Base-by-base conservation (phyloP, 2,888 invertebrate genomes). In the Boloria selene region DNA sequence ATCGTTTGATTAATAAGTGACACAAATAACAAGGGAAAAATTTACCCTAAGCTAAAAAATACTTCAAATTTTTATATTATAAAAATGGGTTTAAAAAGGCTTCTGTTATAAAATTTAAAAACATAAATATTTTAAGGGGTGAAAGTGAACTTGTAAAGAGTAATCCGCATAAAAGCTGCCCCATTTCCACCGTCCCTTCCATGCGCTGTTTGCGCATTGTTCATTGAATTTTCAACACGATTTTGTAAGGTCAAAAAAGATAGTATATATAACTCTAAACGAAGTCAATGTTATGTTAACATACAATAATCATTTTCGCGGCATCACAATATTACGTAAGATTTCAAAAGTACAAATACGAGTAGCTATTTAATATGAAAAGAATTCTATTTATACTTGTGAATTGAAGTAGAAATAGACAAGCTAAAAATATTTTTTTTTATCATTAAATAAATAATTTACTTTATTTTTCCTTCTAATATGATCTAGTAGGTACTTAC, bases 201-300 rank as follows among this genome's bases (percentile, higher is more conserved):
- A 42, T 13, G 18, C 17, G 42, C 42, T 79, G 79, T 75, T 73
- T 74, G 72, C 77, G 77, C 76, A 81, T 78, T 81, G 80, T 79
- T 81, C 82, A 81, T 78, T 82, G 81, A 80, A 80, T 81, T 75
- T 77, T 75, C 69, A 72, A 70, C 64, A 71, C 65, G 70, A 74
- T 78, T 80, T 79, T 79, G 75, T 70, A 62, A 65, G 70, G 67
- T 72, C 70, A 71, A 74, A 72, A 74, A 74, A 76, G 67, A 74
- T 70, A 72, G 67, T 70, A 38, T 38, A 69, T 71, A 69, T 73
- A 74, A 73, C 76, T 76, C 78, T 76, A 74, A 78, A 76, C 70
- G 73, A 74, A 74, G 70, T 74, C 79, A 79, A 78, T 77, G 78
- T 74, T 71, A 75, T 75, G 77, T 75, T 74, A 78, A 81, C 71